Evolutionary conservation across 2,888 invertebrate genomes (phyloP).

Genomic region (Tetragonisca angustula): DNA sequence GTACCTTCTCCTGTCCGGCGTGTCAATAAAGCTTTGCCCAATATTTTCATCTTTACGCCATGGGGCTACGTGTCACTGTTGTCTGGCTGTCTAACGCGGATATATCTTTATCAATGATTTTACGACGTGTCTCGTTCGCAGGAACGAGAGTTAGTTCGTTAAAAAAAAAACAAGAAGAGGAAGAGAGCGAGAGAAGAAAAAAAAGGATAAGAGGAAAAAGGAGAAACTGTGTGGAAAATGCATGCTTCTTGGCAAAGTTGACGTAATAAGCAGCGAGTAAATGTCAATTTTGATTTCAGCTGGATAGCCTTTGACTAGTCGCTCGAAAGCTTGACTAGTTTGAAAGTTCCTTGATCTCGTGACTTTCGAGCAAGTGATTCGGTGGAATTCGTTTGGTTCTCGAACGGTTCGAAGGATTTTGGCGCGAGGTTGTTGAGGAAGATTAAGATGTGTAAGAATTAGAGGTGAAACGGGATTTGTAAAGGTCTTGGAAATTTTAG

Average conservation of each 20-base stretch:
- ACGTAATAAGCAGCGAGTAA: constrained; percentile 54
- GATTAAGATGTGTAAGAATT: too few species aligned
- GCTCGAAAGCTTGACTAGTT: too few species aligned
- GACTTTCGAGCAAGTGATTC: neutral
- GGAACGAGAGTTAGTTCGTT: constrained; percentile 44
- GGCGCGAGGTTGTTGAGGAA: neutral
- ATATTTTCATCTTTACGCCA: constrained; percentile 55
- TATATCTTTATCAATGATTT: constrained; percentile 58
- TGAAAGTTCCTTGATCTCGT: neutral
- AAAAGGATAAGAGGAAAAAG: neutral
- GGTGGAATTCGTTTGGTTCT: neutral
- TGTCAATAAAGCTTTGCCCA: constrained; percentile 47
- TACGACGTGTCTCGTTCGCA: constrained; percentile 25
- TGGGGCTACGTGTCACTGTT: constrained; percentile 45
- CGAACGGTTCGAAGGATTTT: neutral
- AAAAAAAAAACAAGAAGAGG: constrained; percentile 21
- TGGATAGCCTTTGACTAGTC: constrained; percentile 46
- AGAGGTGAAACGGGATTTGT: neutral
- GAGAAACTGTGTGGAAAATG: constrained; percentile 26
- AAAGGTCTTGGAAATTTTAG: neutral
- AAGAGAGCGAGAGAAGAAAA: neutral
- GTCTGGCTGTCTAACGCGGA: constrained; percentile 36
- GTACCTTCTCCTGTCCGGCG: neutral
- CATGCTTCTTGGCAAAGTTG: constrained; percentile 51
- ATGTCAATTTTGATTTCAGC: constrained; percentile 39